Evolutionary conservation across 23 tunicate genomes (phyloP).

Genomic region (Oikopleura dioica): DNA sequence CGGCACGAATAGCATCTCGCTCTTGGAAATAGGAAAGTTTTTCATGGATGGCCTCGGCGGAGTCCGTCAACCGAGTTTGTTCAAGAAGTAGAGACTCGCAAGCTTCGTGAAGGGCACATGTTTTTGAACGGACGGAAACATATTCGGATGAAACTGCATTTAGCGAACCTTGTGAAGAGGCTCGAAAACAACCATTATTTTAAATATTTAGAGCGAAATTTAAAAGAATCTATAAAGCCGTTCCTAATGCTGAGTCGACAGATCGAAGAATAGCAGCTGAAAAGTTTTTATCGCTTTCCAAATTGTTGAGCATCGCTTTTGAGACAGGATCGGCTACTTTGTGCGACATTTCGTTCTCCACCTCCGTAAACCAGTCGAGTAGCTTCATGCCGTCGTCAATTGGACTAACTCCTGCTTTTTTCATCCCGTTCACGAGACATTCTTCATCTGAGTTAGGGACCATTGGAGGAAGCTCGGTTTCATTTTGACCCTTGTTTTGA

Average conservation of each 20-base stretch:
- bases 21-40: constrained; percentile 62
- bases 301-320: background rate
- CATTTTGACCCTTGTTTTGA: background rate
- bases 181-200: background rate
- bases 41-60: constrained; percentile 52
- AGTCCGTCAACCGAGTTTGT: constrained; percentile 42
- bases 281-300: background rate
- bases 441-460: background rate
- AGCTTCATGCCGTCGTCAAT: background rate
- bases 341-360: background rate
- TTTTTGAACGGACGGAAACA: constrained; percentile 72
- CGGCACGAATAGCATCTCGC: constrained; percentile 27
- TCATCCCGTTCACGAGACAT: background rate
- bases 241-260: too few species aligned
- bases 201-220: too few species aligned
- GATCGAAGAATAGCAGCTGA: background rate
- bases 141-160: constrained; percentile 20
- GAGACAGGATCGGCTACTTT: background rate
- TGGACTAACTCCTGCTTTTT: background rate
- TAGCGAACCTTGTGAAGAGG: background rate
- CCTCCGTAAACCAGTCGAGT: background rate
- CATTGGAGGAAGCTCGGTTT: background rate
- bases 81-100: constrained; percentile 82
- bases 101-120: constrained; percentile 86
- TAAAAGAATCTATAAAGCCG: too few species aligned